phyloP scores from a whole-genome alignment of 2,797 vertebrate genomes.

The Brachyalestes nurse region DNA sequence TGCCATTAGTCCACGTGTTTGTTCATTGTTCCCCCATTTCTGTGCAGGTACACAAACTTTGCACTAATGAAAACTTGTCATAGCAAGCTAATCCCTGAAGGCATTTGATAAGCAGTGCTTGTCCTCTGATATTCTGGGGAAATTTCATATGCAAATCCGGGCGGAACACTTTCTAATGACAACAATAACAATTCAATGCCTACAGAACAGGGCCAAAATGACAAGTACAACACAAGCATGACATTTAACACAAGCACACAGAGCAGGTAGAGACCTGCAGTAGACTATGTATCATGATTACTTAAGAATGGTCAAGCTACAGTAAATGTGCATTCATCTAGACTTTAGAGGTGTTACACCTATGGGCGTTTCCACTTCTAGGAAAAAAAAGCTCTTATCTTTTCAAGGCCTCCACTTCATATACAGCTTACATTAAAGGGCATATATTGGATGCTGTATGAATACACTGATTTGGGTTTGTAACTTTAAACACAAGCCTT shows the following conservation, averaged over 20 bases:
- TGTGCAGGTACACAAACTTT: not conserved
- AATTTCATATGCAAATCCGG: not conserved
- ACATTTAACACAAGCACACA: not conserved
- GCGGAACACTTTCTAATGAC: not conserved
- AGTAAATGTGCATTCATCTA: not conserved
- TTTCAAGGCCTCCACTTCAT: no score
- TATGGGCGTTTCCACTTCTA: not conserved
- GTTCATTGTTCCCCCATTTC: not conserved
- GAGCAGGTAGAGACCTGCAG: not conserved
- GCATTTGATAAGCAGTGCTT: constrained; percentile 6
- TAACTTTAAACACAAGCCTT: no score
- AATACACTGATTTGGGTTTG: no score
- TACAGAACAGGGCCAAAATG: not conserved
- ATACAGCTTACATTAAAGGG: no score
- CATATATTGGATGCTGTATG: no score
- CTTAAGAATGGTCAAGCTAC: not conserved
- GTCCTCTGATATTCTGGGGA: constrained; percentile 1
- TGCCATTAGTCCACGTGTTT: not conserved
- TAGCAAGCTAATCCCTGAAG: constrained; percentile 1
- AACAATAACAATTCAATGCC: not conserved
- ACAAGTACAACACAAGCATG: not conserved
- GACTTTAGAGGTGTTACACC: not conserved
- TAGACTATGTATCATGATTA: not conserved
- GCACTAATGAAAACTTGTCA: not conserved
- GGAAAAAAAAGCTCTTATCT: no score